A percentile compares a stretch with the other conserved stretches of the same genome.
Conservation (phyloP, 2,888 invertebrate genomes). For the Latrodectus hesperus region DNA sequence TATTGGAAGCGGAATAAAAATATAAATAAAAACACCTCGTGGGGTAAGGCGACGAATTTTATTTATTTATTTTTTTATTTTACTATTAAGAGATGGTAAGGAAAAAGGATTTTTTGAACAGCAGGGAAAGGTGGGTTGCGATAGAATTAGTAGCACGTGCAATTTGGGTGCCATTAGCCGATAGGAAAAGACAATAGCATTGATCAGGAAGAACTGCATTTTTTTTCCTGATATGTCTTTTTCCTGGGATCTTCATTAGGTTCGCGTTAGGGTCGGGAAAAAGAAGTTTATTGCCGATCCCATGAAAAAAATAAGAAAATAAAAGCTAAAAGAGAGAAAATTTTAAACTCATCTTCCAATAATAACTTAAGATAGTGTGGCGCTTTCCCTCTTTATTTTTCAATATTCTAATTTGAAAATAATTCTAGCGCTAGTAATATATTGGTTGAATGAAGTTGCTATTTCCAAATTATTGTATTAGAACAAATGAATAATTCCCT, state of each 20-base stretch:
- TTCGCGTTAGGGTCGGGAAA: neutral
- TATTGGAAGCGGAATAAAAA: slow-evolving; percentile 44
- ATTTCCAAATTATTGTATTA: too few species aligned
- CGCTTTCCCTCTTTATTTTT: neutral
- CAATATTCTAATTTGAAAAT: slow-evolving; percentile 1
- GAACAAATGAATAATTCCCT: too few species aligned
- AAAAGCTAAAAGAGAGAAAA: neutral
- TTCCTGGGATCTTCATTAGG: slow-evolving; percentile 5
- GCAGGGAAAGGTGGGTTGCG: slow-evolving; percentile 25
- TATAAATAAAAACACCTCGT: slow-evolving; percentile 17
- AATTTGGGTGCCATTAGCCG: slow-evolving; percentile 64
- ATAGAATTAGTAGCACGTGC: slow-evolving; percentile 60
- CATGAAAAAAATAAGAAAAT: neutral
- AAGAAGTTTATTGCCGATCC: neutral
- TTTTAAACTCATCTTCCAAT: neutral
- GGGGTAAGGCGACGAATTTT: neutral
- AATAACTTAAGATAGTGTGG: neutral
- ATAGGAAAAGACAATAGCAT: slow-evolving; percentile 33
- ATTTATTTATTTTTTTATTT: neutral
- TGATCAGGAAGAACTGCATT: slow-evolving; percentile 8
- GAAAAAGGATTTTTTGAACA: neutral
- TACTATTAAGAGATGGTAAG: neutral
- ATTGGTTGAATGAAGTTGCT: too few species aligned
- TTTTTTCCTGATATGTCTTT: neutral
- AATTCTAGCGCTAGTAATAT: neutral